phyloP scores from a whole-genome alignment of 1,140 invertebrate species.

The Leptopilina boulardi region DNA sequence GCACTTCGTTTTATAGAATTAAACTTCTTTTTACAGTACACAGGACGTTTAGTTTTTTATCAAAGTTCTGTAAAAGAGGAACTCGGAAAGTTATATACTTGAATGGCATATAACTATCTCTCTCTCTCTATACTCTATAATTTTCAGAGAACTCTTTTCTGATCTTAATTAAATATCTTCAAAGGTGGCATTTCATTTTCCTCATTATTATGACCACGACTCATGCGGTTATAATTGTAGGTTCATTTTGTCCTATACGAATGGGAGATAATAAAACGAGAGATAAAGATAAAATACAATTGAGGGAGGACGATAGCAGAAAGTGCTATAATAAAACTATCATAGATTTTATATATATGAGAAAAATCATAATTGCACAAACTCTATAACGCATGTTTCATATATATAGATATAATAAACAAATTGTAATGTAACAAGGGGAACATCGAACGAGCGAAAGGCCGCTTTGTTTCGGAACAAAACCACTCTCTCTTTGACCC shows the following conservation, averaged over 20 bases:
- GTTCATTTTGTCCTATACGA: background rate
- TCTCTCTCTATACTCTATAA: background rate
- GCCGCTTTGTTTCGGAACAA: conserved; percentile 31
- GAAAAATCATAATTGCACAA: background rate
- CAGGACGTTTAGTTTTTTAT: conserved; percentile 11
- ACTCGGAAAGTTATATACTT: background rate
- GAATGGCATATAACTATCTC: background rate
- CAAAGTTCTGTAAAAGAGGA: background rate
- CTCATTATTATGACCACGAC: conserved; percentile 2
- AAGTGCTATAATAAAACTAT: conserved; percentile 20
- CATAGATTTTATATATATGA: too few relatives aligned
- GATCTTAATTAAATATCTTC: conserved; percentile 31
- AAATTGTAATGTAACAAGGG: conserved; percentile 19
- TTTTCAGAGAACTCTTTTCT: conserved; percentile 12
- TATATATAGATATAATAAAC: too few relatives aligned
- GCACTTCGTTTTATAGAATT: conserved; percentile 3
- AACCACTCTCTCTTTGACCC: conserved; percentile 31
- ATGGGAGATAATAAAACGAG: background rate
- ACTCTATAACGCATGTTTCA: conserved; percentile 12
- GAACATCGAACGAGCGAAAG: conserved; percentile 23
- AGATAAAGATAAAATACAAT: conserved; percentile 3
- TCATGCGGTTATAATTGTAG: background rate
- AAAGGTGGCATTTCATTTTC: conserved; percentile 29
- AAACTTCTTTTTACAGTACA: background rate
- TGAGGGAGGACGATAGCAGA: conserved; percentile 22